A percentile compares a stretch with the other conserved stretches of the same genome.
These are phyloP conservation scores for Otus sunia DNA, from an alignment of 2,113 vertebrate genomes.

Conservation along the genomic window DNA sequence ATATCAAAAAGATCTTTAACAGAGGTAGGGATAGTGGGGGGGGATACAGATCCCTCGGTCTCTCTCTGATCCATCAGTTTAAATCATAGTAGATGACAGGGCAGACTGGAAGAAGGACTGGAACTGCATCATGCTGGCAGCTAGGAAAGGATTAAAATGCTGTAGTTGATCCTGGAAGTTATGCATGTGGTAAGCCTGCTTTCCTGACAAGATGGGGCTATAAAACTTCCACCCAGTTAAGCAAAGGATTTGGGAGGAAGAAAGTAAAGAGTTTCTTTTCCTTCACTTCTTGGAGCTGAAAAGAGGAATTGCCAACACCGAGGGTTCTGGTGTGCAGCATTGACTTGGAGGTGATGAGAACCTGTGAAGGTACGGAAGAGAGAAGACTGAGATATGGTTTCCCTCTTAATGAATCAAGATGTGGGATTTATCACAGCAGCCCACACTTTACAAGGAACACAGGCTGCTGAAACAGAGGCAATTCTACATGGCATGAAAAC, in stretches of 20 bases:
- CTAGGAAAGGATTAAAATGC: background rate
- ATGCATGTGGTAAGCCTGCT: background rate
- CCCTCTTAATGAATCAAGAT: background rate
- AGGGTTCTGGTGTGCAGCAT: background rate
- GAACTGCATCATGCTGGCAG: background rate
- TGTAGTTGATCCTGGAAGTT: background rate
- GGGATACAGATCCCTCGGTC: background rate
- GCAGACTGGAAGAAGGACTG: background rate
- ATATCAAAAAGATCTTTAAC: background rate
- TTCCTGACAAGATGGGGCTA: background rate
- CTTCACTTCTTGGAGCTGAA: background rate
- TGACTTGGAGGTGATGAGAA: background rate
- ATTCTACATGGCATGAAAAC: background rate
- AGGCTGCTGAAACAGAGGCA: background rate
- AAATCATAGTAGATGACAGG: background rate
- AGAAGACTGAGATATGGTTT: background rate
- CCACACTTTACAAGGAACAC: background rate
- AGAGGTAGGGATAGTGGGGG: background rate
- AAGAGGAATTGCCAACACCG: background rate
- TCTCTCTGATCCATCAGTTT: background rate
- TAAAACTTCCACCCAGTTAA: background rate
- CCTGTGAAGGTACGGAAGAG: background rate
- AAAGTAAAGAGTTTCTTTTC: background rate
- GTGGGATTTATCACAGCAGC: background rate
- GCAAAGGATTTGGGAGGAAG: background rate